A percentile compares a stretch with the other conserved stretches of the same genome.
Conservation (phyloP, 2,888 invertebrate species). For the Cylindroiulus punctatus region DNA sequence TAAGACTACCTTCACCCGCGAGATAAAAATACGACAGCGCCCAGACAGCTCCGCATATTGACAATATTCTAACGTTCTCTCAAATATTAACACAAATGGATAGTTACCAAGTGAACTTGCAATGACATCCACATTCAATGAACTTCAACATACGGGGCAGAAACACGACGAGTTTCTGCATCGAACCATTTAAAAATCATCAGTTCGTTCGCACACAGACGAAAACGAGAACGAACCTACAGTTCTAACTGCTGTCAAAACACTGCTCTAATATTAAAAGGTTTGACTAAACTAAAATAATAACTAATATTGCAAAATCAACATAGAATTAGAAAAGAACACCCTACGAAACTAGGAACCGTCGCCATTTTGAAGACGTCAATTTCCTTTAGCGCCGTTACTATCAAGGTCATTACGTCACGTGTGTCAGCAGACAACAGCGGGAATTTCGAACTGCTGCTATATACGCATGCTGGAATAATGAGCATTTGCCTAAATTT, state of each 20-base stretch:
- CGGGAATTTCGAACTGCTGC: background rate
- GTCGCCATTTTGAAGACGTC: conserved; percentile 10
- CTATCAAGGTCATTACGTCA: background rate
- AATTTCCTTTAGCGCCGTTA: background rate
- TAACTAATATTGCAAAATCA: background rate
- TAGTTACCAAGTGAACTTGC: conserved; percentile 5
- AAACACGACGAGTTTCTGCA: background rate
- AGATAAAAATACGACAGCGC: background rate
- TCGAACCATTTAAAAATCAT: background rate
- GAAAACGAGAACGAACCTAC: background rate
- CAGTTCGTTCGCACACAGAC: background rate
- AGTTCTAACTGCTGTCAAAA: background rate
- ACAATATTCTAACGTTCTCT: background rate
- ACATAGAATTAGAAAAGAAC: background rate
- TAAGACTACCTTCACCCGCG: too few species aligned
- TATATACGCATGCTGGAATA: too few species aligned
- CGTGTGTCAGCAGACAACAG: background rate
- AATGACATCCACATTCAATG: conserved; percentile 7
- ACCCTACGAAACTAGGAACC: background rate
- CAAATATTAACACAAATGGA: background rate
- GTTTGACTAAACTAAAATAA: background rate
- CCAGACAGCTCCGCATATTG: background rate
- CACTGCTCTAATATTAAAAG: background rate
- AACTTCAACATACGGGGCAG: conserved; percentile 40
- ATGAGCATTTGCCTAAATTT: too few species aligned